Evolutionary conservation across 2,797 vertebrate genomes (phyloP).

Genomic region (Sebastes diploproa): DNA sequence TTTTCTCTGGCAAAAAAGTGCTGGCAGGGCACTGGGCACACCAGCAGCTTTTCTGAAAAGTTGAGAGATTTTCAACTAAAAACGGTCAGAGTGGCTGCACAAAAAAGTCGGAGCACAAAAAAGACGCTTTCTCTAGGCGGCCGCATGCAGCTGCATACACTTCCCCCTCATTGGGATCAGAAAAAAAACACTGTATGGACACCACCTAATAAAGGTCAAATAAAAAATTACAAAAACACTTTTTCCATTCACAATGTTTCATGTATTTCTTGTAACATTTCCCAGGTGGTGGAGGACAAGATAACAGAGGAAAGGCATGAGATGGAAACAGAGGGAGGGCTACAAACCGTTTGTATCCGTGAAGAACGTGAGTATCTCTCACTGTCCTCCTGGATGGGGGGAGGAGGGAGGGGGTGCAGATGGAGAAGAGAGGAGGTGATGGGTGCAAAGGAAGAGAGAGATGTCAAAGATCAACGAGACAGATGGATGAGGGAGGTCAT

Average conservation of each 20-base stretch:
- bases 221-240: neutral
- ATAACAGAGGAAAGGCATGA: constrained; percentile 19
- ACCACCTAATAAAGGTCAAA: neutral
- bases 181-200: neutral
- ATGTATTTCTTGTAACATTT: neutral
- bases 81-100: neutral
- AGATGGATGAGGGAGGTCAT: neutral
- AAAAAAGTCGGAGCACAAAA: neutral
- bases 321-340: constrained; percentile 45
- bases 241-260: neutral
- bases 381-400: constrained; percentile 91
- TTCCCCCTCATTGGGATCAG: neutral
- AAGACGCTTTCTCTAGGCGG: too few species aligned
- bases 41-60: too few species aligned
- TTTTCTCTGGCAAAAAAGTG: too few species aligned
- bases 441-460: constrained; percentile 13
- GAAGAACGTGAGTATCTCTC: constrained; percentile 91
- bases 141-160: neutral
- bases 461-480: constrained; percentile 38
- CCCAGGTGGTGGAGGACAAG: neutral
- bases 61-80: neutral
- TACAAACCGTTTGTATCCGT: constrained; percentile 90
- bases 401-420: constrained; percentile 31
- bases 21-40: neutral
- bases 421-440: constrained; percentile 15